Conservation (phyloP, 2,797 vertebrate genomes). For the Mormyrus proboscirostris region DNA sequence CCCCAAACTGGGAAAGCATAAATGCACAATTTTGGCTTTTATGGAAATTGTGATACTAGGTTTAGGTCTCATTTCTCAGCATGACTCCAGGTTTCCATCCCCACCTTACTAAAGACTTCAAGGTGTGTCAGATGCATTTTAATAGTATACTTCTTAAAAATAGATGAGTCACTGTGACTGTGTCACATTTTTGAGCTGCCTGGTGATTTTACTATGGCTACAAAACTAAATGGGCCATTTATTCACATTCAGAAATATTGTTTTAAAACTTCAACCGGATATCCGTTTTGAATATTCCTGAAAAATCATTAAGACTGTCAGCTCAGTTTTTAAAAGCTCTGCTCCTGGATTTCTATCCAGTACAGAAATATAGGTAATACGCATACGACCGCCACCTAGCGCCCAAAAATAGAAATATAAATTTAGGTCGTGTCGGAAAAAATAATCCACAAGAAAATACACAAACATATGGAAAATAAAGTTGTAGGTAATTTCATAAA, state of each 20-base stretch:
- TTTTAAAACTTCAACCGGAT: background rate
- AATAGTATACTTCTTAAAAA: background rate
- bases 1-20: background rate
- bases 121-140: background rate
- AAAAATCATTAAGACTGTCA: background rate
- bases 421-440: background rate
- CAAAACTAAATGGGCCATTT: background rate
- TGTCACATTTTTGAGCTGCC: background rate
- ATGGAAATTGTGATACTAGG: background rate
- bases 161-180: background rate
- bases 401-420: background rate
- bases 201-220: background rate
- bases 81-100: background rate
- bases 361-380: background rate
- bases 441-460: background rate
- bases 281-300: background rate
- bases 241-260: background rate
- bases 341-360: background rate
- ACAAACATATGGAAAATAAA: background rate
- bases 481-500: background rate
- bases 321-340: background rate
- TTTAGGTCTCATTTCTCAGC: background rate
- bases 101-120: background rate
- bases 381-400: background rate
- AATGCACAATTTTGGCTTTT: background rate